Conservation (phyloP, 2,888 invertebrate species). For the Netelia fuscicornis region DNA sequence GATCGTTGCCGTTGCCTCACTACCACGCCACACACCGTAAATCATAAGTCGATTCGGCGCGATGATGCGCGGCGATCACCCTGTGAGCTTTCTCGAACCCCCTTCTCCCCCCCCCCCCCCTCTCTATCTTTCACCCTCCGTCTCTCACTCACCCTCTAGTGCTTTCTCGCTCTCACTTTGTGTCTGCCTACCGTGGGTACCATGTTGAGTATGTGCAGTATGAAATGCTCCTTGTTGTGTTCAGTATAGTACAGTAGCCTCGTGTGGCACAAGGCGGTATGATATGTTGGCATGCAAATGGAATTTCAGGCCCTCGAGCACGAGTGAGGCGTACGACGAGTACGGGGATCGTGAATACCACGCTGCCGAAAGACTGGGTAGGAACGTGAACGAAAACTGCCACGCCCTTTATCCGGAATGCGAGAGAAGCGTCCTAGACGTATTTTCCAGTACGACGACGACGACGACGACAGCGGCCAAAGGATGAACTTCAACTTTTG, state of each 20-base stretch:
- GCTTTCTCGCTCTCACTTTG: neutral
- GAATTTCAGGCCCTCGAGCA: conserved; percentile 88
- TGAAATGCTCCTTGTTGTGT: conserved; percentile 37
- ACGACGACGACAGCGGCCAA: neutral
- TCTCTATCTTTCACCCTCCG: neutral
- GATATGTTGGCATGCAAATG: conserved; percentile 66
- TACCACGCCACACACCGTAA: conserved; percentile 6
- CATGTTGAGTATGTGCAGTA: conserved; percentile 32
- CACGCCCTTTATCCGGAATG: conserved; percentile 89
- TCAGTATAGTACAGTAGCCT: neutral
- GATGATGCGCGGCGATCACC: conserved; percentile 12
- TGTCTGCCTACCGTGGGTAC: conserved; percentile 1
- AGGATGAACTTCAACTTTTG: neutral
- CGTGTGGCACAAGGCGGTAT: conserved; percentile 34
- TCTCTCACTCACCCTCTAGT: neutral
- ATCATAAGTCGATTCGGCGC: conserved; percentile 34
- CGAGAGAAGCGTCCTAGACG: conserved; percentile 87
- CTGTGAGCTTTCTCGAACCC: too few relatives aligned
- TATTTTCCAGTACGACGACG: conserved; percentile 83
- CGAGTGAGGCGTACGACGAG: conserved; percentile 88
- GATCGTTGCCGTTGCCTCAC: conserved; percentile 5
- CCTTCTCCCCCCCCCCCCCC: neutral
- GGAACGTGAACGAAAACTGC: conserved; percentile 85
- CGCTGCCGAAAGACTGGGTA: conserved; percentile 90
- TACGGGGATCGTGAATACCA: conserved; percentile 90